These are phyloP conservation scores for Ernsta delagoae DNA, from an alignment of 2,888 invertebrate genomes.

Conservation along the genomic window DNA sequence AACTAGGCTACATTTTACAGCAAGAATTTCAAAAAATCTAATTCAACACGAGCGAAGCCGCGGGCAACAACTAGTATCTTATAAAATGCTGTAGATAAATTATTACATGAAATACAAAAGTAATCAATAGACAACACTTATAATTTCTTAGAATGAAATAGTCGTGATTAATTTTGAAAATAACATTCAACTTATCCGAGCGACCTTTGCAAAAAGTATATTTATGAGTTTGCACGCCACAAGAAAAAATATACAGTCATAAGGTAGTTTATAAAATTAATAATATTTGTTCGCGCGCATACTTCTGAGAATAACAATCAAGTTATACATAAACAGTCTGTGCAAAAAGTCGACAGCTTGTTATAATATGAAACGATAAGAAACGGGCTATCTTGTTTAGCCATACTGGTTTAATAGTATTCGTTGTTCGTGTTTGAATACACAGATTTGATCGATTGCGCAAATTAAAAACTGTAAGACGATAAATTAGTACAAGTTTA, in stretches of 20 bases:
- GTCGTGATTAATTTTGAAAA: neutral
- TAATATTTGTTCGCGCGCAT: slow-evolving; percentile 45
- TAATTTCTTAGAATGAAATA: slow-evolving; percentile 16
- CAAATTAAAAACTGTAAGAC: slow-evolving; percentile 30
- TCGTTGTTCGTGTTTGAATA: slow-evolving; percentile 24
- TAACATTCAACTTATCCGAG: slow-evolving; percentile 3
- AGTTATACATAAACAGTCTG: slow-evolving; percentile 35
- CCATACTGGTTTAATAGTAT: slow-evolving; percentile 25
- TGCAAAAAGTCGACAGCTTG: slow-evolving; percentile 46
- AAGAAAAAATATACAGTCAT: slow-evolving; percentile 21
- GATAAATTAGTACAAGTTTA: neutral
- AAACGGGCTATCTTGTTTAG: slow-evolving; percentile 38
- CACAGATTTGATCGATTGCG: slow-evolving; percentile 25
- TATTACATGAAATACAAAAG: no score
- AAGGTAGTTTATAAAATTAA: slow-evolving; percentile 40
- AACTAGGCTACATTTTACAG: no score
- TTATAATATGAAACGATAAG: slow-evolving; percentile 40
- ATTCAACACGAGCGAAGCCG: no score
- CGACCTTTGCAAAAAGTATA: slow-evolving; percentile 32
- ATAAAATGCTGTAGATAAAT: no score
- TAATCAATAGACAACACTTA: no score
- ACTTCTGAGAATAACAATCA: slow-evolving; percentile 52
- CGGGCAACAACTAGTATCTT: no score
- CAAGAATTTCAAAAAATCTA: no score
- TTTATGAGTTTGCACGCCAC: slow-evolving; percentile 21